Conservation (phyloP, 2,888 invertebrate species). For the Drosophila subsilvestris region DNA sequence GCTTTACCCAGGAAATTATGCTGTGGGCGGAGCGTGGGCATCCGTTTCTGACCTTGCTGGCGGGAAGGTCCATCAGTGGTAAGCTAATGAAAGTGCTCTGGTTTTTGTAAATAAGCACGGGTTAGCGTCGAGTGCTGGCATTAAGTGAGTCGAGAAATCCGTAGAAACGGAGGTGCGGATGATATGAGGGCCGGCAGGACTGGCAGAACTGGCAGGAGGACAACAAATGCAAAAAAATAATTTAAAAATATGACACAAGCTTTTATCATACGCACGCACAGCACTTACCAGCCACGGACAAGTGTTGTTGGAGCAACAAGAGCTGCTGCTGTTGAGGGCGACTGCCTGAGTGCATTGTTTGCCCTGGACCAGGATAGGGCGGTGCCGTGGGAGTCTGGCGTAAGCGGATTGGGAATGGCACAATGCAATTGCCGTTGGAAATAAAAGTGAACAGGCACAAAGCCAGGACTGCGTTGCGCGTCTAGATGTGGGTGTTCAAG, state of each 20-base stretch:
- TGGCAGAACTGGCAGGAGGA: neutral
- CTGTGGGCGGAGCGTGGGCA: constrained; percentile 18
- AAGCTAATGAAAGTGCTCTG: constrained; percentile 76
- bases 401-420: constrained; percentile 74
- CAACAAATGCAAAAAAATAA: constrained; percentile 18
- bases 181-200: neutral
- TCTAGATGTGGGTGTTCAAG: constrained; percentile 2
- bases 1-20: constrained; percentile 56
- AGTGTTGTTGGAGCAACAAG: constrained; percentile 10
- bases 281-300: constrained; percentile 49
- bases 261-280: constrained; percentile 66
- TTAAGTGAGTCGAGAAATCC: constrained; percentile 28
- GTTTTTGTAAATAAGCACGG: constrained; percentile 46
- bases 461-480: constrained; percentile 28
- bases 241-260: constrained; percentile 53
- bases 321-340: constrained; percentile 15
- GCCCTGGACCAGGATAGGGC: constrained; percentile 13
- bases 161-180: neutral
- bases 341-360: constrained; percentile 66
- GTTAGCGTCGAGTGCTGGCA: constrained; percentile 51
- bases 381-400: constrained; percentile 37
- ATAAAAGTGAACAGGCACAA: constrained; percentile 61
- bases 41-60: constrained; percentile 50
- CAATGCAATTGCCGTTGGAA: constrained; percentile 71
- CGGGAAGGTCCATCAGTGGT: constrained; percentile 55